These are phyloP conservation scores for Dreissena rostriformis DNA, from an alignment of 1,140 invertebrate genomes.

Conservation along the genomic window DNA sequence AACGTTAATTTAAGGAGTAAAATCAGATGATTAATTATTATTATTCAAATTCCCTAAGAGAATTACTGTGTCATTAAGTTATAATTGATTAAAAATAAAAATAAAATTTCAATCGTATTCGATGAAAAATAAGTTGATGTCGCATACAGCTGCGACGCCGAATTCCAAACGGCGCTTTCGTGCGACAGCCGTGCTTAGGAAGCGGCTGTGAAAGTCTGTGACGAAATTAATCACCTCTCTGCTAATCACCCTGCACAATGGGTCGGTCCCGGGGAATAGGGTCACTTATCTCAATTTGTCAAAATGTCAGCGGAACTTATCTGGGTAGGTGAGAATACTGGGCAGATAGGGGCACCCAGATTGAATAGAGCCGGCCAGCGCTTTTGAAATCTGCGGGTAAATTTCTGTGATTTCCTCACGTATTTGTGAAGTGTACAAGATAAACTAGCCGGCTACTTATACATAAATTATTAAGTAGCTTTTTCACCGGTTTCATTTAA, in stretches of 20 bases:
- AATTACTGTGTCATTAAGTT: too few relatives aligned
- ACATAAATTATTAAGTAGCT: constrained; percentile 61
- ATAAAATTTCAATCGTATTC: too few relatives aligned
- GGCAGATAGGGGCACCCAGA: constrained; percentile 43
- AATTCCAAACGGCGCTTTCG: too few relatives aligned
- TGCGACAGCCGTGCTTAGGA: neutral
- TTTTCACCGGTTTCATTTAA: constrained; percentile 40
- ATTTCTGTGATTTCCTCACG: constrained; percentile 65
- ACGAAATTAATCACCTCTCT: constrained; percentile 5
- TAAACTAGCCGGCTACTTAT: constrained; percentile 61
- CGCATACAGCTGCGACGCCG: too few relatives aligned
- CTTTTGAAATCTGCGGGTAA: constrained; percentile 42
- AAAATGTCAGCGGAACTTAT: constrained; percentile 57
- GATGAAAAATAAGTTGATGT: too few relatives aligned
- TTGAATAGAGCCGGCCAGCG: constrained; percentile 40
- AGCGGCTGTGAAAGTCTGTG: neutral
- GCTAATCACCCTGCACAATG: neutral
- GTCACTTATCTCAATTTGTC: constrained; percentile 48
- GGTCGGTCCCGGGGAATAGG: neutral
- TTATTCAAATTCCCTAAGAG: too few relatives aligned
- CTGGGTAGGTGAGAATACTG: constrained; percentile 55
- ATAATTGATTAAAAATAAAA: too few relatives aligned
- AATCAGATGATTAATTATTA: too few relatives aligned
- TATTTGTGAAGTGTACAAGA: constrained; percentile 68
- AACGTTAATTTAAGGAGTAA: too few relatives aligned